Conservation (phyloP, 30 jellyfish, hydroid and myxozoan genomes). For the Aurelia coerulea region DNA sequence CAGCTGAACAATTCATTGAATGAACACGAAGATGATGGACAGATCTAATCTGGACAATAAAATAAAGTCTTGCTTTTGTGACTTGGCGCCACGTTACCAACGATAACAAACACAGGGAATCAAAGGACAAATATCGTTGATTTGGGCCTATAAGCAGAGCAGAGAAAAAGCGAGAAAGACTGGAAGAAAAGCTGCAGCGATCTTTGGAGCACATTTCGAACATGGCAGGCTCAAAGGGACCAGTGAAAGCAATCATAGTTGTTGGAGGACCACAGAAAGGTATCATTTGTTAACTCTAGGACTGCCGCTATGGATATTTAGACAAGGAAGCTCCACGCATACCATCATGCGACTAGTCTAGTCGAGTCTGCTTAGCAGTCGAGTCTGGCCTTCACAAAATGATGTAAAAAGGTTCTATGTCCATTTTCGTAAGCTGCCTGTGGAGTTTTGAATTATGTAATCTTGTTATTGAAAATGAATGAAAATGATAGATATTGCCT, state of each 20-base stretch:
- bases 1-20: no score
- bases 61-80: not conserved
- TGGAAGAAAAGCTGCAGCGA: not conserved
- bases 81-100: slow-evolving; percentile 36
- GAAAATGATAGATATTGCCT: no score
- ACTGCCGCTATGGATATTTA: not conserved
- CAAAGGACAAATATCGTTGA: not conserved
- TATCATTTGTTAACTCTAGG: not conserved
- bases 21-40: no score
- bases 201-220: not conserved
- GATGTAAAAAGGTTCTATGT: no score
- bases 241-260: slow-evolving; percentile 83
- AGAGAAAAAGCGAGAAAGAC: not conserved
- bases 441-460: no score
- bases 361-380: no score
- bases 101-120: slow-evolving; percentile 40
- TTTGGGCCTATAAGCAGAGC: not conserved
- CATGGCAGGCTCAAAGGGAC: slow-evolving; percentile 62
- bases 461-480: no score
- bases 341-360: not conserved
- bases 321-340: not conserved
- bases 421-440: no score
- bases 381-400: not conserved
- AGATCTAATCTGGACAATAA: no score
- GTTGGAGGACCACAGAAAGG: slow-evolving; percentile 98